Base-by-base conservation (phyloP, 1,140 invertebrate species). In the Euwallacea similis region DNA sequence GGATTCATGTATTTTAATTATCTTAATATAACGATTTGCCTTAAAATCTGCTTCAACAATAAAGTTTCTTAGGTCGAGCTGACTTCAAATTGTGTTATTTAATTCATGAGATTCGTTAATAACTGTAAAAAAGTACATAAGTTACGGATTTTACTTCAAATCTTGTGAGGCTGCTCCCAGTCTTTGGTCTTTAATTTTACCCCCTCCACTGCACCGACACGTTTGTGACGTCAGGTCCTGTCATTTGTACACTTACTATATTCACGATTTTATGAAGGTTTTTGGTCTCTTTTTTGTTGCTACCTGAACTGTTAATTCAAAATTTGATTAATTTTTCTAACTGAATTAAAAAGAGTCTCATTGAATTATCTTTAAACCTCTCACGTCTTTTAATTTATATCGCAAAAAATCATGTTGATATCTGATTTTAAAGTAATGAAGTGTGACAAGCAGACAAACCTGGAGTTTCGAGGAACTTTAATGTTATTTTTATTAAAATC, bases 371-470 rank as follows among this genome's bases (percentile, higher is more conserved):
- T 66, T n/a, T 43, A 55, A 43, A 0, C 54, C 21, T 21, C 41
- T 15, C 56, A 56, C 16, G 50, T 66, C 64, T 66, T n/a, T n/a
- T 66, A 13, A 33, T 66, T 66, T 56, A 42, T 58, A 56, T 66
- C 9, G 10, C 10, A 44, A 56, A 66, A 56, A 66, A 50, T 46
- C 41, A 56, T 55, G 56, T 41, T 66, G 61, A 46, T 66, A 13
- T 43, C 46, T 66, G 42, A 41, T 42, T 58, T 44, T 56, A 55
- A 66, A 66, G 62, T 41, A 53, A 65, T 65, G 62, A 53, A 54
- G 64, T 56, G 64, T 66, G 50, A 56, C 64, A 56, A 42, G 53
- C 11, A 56, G 50, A 47, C n/a, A 58, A 13, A 66, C 42, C 15
- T 56, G 7, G 9, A 33, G 11, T 61, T 65, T 10, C 33, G 50